These are phyloP conservation scores for Acropora yongei DNA, from an alignment of 64 coral and sea anemone genomes.

Conservation along the genomic window DNA sequence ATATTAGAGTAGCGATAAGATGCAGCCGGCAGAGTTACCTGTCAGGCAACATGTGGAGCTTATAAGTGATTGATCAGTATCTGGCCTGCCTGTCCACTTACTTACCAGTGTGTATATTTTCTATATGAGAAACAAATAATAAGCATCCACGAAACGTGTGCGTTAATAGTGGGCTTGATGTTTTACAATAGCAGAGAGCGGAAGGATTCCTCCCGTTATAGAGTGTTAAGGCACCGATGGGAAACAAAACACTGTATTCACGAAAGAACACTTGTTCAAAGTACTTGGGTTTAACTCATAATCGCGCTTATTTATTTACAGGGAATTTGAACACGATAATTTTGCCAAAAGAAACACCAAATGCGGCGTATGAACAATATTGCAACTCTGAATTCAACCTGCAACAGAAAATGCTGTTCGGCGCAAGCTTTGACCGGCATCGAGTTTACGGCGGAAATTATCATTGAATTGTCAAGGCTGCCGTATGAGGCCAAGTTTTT, in stretches of 20 bases:
- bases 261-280: background rate
- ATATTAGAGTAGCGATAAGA: conserved; percentile 30
- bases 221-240: too few relatives aligned
- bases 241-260: too few relatives aligned
- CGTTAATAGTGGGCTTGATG: too few relatives aligned
- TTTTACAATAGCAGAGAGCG: too few relatives aligned
- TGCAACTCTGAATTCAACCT: too few relatives aligned
- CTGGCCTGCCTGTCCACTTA: background rate
- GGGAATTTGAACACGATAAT: background rate
- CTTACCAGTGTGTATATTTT: background rate
- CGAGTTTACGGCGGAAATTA: too few relatives aligned
- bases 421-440: too few relatives aligned
- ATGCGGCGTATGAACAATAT: background rate
- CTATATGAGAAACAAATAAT: background rate
- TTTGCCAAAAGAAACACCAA: background rate
- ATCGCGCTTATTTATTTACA: background rate
- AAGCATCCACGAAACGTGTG: background rate
- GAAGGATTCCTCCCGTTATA: background rate
- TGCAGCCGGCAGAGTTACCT: background rate
- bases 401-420: too few relatives aligned
- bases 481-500: too few relatives aligned
- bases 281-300: background rate
- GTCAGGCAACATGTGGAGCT: background rate
- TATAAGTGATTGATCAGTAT: conserved; percentile 20
- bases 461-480: too few relatives aligned